Percentiles rank a stretch among this genome's conserved stretches.
phyloP scores from a whole-genome alignment of 1,140 invertebrate species.

The Melipona quadrifasciata region DNA sequence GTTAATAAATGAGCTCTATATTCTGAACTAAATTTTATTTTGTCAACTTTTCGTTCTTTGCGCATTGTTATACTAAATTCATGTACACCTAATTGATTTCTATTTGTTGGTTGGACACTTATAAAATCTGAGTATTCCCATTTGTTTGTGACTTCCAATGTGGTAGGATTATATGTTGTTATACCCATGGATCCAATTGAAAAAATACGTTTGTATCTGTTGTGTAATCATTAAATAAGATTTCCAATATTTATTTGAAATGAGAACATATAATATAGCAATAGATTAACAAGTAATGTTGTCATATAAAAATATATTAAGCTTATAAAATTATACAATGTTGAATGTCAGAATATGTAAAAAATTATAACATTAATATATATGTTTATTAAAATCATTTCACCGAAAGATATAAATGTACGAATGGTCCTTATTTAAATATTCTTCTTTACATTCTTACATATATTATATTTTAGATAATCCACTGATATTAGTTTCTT shows the following conservation, averaged over 20 bases:
- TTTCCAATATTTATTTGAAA: background rate
- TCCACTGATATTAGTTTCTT: background rate
- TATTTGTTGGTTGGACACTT: constrained; percentile 85
- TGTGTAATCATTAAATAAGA: background rate
- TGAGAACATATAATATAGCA: background rate
- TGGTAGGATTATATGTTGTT: constrained; percentile 97
- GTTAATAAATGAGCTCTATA: constrained; percentile 95
- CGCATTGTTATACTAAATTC: constrained; percentile 94
- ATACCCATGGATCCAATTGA: constrained; percentile 97
- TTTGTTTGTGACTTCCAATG: constrained; percentile 97
- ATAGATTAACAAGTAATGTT: background rate
- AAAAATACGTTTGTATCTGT: constrained; percentile 97
- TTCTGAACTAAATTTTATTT: constrained; percentile 99
- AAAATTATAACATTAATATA: background rate
- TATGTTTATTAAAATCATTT: background rate
- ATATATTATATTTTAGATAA: background rate
- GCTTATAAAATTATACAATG: background rate
- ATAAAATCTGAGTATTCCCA: constrained; percentile 94
- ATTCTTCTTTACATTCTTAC: background rate
- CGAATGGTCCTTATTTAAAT: too few relatives aligned
- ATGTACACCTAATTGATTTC: constrained; percentile 83
- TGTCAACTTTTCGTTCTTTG: constrained; percentile 95
- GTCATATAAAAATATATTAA: background rate
- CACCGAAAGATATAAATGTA: background rate
- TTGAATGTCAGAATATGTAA: background rate